A percentile compares a stretch with the other conserved stretches of the same genome.
phyloP scores from a whole-genome alignment of 2,113 vertebrate species.

The Morone chrysops region DNA sequence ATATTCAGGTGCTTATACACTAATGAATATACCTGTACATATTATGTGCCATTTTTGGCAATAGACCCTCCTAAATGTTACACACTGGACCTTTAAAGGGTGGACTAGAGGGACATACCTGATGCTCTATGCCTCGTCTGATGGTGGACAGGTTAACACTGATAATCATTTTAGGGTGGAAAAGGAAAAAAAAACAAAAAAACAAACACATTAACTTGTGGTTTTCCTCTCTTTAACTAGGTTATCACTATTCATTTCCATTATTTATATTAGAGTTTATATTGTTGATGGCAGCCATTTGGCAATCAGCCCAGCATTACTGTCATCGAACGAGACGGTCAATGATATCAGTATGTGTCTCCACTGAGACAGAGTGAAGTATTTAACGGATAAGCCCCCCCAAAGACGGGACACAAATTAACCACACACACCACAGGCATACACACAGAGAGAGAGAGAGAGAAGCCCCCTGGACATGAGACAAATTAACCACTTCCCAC shows the following conservation, averaged over 20 bases:
- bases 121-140: too few relatives aligned
- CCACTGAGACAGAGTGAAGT: conserved; percentile 69
- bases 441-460: conserved; percentile 32
- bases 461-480: conserved; percentile 58
- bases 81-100: too few relatives aligned
- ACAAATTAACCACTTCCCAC: conserved; percentile 81
- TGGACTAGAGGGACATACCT: too few relatives aligned
- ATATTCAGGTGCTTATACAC: too few relatives aligned
- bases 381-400: conserved; percentile 69
- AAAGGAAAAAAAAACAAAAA: too few relatives aligned
- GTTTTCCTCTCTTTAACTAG: neutral
- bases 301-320: conserved; percentile 60
- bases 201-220: neutral
- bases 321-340: conserved; percentile 64
- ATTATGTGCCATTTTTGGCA: too few relatives aligned
- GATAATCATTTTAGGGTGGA: too few relatives aligned
- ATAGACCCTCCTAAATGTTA: too few relatives aligned
- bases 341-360: conserved; percentile 69
- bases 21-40: too few relatives aligned
- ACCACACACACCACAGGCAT: conserved; percentile 36
- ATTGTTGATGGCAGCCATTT: conserved; percentile 53
- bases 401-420: conserved; percentile 69
- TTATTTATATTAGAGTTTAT: conserved; percentile 24
- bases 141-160: too few relatives aligned
- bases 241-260: neutral